Conservation (phyloP, 2,797 vertebrate species). For the Alauda arvensis region DNA sequence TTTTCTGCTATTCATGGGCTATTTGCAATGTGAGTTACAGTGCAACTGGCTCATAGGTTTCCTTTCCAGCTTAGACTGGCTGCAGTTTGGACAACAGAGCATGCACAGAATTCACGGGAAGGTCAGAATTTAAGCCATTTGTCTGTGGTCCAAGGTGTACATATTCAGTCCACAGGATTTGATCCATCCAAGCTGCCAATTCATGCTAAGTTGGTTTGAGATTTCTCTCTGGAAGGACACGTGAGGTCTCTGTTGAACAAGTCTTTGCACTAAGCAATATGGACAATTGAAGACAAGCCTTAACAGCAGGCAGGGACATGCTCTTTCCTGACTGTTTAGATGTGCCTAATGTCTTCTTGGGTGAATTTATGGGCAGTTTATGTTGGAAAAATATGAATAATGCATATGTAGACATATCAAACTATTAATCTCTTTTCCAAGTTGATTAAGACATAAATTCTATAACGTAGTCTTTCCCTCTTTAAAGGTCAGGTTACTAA, state of each 20-base stretch:
- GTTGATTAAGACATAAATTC: conserved; percentile 11
- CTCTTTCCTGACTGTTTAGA: not conserved
- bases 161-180: not conserved
- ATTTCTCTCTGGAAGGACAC: not conserved
- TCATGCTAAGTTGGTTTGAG: not conserved
- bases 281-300: not conserved
- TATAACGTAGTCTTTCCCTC: not conserved
- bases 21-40: not conserved
- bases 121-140: not conserved
- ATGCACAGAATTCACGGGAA: not conserved
- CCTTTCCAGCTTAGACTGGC: not conserved
- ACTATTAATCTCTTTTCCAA: conserved; percentile 12
- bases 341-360: not conserved
- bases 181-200: not conserved
- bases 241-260: not conserved
- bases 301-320: not conserved
- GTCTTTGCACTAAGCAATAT: not conserved
- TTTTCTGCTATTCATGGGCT: not conserved
- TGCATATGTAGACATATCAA: not conserved
- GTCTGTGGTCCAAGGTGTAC: not conserved
- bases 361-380: not conserved
- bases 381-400: conserved; percentile 15
- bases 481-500: not conserved
- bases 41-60: not conserved
- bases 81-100: not conserved